These are phyloP conservation scores for Gymnoscelis rufifasciata DNA, from an alignment of 2,888 invertebrate genomes.

Conservation along the genomic window DNA sequence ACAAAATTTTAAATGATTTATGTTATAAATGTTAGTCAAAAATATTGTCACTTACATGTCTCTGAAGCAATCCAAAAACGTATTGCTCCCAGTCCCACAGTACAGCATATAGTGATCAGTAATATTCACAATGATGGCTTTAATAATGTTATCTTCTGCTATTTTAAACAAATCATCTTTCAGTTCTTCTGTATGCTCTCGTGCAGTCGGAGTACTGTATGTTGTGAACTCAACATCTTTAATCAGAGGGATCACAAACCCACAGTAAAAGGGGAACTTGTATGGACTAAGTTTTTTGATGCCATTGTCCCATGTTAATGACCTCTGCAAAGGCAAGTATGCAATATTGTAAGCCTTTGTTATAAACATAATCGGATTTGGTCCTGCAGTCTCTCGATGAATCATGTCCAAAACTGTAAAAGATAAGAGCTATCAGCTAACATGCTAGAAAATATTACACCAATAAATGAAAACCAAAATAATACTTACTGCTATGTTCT, in stretches of 20 bases:
- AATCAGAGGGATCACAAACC: conserved; percentile 60
- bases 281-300: conserved; percentile 30
- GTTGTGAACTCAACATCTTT: conserved; percentile 60
- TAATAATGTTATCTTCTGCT: conserved; percentile 48
- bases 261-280: conserved; percentile 48
- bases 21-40: not conserved
- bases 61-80: conserved; percentile 60
- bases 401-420: conserved; percentile 66
- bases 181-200: conserved; percentile 35
- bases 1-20: too few relatives aligned
- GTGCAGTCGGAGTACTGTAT: conserved; percentile 36
- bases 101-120: conserved; percentile 64
- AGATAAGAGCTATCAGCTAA: too few relatives aligned
- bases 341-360: conserved; percentile 49
- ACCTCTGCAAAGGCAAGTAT: conserved; percentile 52
- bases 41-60: conserved; percentile 55
- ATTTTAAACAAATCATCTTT: conserved; percentile 44
- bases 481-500: conserved; percentile 58
- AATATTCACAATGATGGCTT: conserved; percentile 62
- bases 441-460: too few relatives aligned
- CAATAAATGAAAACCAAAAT: not conserved
- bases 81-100: conserved; percentile 51
- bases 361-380: conserved; percentile 58
- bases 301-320: conserved; percentile 46
- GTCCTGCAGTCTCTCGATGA: conserved; percentile 47